Conservation (phyloP, 1,140 invertebrate species). For the Uloborus diversus region DNA sequence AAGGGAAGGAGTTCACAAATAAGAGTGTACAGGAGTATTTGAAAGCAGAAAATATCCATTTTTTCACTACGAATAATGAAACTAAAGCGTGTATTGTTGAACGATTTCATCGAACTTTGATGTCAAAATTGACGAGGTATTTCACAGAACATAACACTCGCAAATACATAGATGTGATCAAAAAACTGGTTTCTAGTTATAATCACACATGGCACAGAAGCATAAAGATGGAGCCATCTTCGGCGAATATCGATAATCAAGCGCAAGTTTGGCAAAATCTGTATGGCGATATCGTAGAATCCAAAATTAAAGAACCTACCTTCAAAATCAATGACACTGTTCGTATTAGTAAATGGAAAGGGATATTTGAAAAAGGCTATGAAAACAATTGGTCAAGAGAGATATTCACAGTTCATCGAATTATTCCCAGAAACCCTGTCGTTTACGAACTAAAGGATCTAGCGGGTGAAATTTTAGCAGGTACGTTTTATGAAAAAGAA, state of each 20-base stretch:
- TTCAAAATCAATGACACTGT: slow-evolving; percentile 62
- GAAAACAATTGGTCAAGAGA: slow-evolving; percentile 43
- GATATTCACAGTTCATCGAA: slow-evolving; percentile 35
- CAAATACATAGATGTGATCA: slow-evolving; percentile 64
- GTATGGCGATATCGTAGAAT: background rate
- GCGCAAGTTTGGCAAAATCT: slow-evolving; percentile 37
- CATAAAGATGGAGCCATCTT: slow-evolving; percentile 64
- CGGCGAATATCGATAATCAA: slow-evolving; percentile 62
- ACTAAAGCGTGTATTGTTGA: slow-evolving; percentile 68
- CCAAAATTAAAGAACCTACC: slow-evolving; percentile 9
- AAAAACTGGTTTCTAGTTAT: slow-evolving; percentile 63
- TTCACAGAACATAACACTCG: slow-evolving; percentile 65
- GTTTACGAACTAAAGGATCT: slow-evolving; percentile 37
- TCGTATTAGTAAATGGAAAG: slow-evolving; percentile 37
- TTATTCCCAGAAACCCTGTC: background rate
- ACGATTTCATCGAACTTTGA: slow-evolving; percentile 67
- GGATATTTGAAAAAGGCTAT: slow-evolving; percentile 51
- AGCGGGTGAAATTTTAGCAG: slow-evolving; percentile 6
- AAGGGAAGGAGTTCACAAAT: slow-evolving; percentile 50
- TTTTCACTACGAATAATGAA: slow-evolving; percentile 65
- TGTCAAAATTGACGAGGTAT: slow-evolving; percentile 65
- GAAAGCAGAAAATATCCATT: slow-evolving; percentile 63
- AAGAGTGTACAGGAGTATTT: slow-evolving; percentile 61
- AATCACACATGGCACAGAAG: slow-evolving; percentile 66
- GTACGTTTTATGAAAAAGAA: slow-evolving; percentile 53